These are phyloP conservation scores for Potorous gilbertii DNA, from an alignment of 2,797 vertebrate species.

Conservation along the genomic window DNA sequence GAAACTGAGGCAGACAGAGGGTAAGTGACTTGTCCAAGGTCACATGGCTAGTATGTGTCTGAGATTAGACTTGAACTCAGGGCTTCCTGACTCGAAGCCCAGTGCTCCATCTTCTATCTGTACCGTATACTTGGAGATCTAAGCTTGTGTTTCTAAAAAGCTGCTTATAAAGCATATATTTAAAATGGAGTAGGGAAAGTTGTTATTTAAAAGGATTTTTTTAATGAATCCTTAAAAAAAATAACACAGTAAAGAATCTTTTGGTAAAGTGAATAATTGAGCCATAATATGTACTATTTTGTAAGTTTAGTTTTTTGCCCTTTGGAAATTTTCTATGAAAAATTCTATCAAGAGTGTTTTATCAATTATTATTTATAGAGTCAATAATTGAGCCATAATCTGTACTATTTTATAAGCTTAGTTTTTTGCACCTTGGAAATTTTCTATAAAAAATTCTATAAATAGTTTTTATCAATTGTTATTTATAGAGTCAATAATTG, in stretches of 20 bases:
- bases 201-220: background rate
- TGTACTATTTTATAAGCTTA: too few species aligned
- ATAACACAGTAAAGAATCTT: background rate
- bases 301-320: too few species aligned
- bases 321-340: too few species aligned
- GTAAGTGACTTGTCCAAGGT: background rate
- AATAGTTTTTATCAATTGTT: too few species aligned
- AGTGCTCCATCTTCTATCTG: background rate
- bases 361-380: background rate
- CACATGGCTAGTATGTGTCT: background rate
- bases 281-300: too few species aligned
- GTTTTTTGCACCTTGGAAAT: too few species aligned
- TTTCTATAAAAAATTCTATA: too few species aligned
- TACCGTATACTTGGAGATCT: background rate
- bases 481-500: background rate
- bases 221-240: background rate
- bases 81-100: background rate
- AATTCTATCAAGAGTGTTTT: too few species aligned
- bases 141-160: background rate
- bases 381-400: background rate
- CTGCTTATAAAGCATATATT: background rate
- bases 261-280: background rate
- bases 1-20: background rate
- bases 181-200: background rate
- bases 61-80: background rate